Conservation (phyloP, 2,797 vertebrate genomes). For the Dendrocincla tyrannina region DNA sequence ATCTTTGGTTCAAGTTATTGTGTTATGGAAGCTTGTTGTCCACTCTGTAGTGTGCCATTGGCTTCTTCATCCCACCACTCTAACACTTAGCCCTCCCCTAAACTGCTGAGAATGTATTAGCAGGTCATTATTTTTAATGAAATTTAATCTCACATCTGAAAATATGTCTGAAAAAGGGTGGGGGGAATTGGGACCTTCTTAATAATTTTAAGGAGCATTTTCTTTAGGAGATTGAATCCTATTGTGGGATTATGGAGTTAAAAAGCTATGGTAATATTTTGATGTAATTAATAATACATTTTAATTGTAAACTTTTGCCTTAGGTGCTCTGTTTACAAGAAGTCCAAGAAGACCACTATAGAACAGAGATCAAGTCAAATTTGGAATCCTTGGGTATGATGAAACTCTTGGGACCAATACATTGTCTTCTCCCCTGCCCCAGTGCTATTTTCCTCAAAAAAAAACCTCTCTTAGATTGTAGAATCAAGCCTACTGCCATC, state of each 20-base stretch:
- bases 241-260: neutral
- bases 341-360: slow-evolving; percentile 93
- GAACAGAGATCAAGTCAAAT: slow-evolving; percentile 86
- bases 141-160: neutral
- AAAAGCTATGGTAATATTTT: neutral
- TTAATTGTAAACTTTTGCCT: slow-evolving; percentile 45
- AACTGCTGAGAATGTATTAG: neutral
- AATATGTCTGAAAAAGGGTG: neutral
- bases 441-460: neutral
- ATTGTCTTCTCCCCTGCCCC: neutral
- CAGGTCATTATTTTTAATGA: neutral
- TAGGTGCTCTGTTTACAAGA: slow-evolving; percentile 97
- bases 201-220: neutral
- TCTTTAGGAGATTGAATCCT: neutral
- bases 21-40: neutral
- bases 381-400: slow-evolving; percentile 87
- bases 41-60: neutral
- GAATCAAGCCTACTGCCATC: neutral
- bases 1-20: neutral
- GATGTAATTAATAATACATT: neutral
- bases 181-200: neutral
- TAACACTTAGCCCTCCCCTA: neutral
- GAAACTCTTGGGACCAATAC: neutral
- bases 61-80: neutral
- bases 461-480: neutral